Base-by-base conservation (phyloP, 2,888 invertebrate genomes). In the Chelonus formosanus region DNA sequence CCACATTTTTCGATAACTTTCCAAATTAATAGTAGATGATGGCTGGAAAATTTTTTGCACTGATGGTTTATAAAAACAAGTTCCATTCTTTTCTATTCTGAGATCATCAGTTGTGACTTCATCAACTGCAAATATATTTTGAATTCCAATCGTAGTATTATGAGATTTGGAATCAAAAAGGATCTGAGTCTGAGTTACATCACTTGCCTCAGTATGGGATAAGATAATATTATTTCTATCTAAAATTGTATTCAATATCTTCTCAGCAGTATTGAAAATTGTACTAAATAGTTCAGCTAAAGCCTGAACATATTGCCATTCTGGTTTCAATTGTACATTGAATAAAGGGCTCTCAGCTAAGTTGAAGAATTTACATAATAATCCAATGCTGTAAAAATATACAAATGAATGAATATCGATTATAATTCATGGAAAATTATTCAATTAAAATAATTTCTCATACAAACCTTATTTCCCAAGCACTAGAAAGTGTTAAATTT, bases 311-410 rank as follows among this genome's bases (percentile, higher is more conserved):
- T 70, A 67, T 20, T 69, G 73, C 80, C 80, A 81, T n/a, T 57
- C 70, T 3, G 63, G 52, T 52, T 71, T 75, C 10, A 63, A 35
- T 35, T 73, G 74, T 10, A 78, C 75, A 20, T 74, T 63, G 67
- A 80, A 81, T 3, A 81, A 60, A 4, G 78, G 77, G 62, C 76
- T 78, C 67, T 82, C 79, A 61, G 75, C 73, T 31, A 81, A 45
- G 55, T 70, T 70, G 53, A 81, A 76, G 3, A 80, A 20, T 70
- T 79, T 80, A 71, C 81, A 81, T 67, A 80, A 54, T 61, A 76
- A 69, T 70, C 81, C 82, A 75, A 82, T 77, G 75, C 80, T 81
- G 78, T 74, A 80, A 71, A 73, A 60, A 45, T 52, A 60, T 43
- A 5, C n/a, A 32, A 53, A 32, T 8, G n/a, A 34, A 53, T 3